Base-by-base conservation (phyloP, 1,140 invertebrate genomes). In the Sitodiplosis mosellana region DNA sequence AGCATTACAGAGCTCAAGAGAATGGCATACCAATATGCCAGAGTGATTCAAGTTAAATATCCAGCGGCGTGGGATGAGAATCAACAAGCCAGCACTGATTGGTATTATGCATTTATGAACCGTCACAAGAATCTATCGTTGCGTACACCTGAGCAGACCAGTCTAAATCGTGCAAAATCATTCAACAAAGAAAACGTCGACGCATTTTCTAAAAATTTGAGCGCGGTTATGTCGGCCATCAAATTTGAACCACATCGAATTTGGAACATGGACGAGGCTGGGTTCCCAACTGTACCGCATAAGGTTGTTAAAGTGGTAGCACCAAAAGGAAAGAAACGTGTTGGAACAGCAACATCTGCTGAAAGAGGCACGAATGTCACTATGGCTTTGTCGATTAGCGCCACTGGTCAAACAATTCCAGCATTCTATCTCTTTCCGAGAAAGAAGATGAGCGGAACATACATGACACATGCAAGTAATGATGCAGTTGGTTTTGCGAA, bases 241-340 rank as follows among this genome's bases (percentile, higher is more conserved):
- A 7, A 15, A 41, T 41, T 41, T 18, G 7, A n/a, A 18, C 38
- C 37, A 53, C 7, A 15, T 18, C 38, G 38, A 42, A 60, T 65
- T 40, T 65, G 54, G 50, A 67, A 67, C 48, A 53, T 61, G 19
- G 63, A 68, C 49, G 58, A 67, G 52, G 59, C 59, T 7, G 56
- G 55, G 6, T 53, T 64, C 8, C 56, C 56, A 11, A 64, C 60
- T 8, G 58, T 65, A 8, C 55, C 57, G 41, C 58, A 52, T 17
- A 62, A 57, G 52, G 48, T 51, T 46, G 48, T 54, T 18, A 62
- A 62, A 54, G 54, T 66, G 34, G 46, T 66, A 20, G 55, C 58
- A 17, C 20, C 33, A 33, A 58, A 54, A 53, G 61, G 59, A 21
- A 46, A 50, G 20, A 58, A 55, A 34, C 54, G 58, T 51, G 53